These are phyloP conservation scores for Papilio protenor DNA, from an alignment of 2,888 invertebrate genomes.

Conservation along the genomic window DNA sequence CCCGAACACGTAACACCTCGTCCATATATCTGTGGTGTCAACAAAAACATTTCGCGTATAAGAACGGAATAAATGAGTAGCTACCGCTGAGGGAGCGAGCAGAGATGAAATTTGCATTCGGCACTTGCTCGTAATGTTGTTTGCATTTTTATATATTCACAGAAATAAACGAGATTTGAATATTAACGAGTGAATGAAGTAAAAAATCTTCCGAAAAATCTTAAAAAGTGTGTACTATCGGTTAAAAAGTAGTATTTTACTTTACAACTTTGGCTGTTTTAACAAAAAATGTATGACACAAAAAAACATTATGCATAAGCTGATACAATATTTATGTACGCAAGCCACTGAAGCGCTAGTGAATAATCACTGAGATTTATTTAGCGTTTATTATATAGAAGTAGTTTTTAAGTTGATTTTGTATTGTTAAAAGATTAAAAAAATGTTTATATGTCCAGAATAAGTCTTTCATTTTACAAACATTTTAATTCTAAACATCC, in stretches of 20 bases:
- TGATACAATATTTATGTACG: no score
- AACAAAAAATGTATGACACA: no score
- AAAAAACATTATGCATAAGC: no score
- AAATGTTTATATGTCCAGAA: background rate
- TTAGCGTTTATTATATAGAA: no score
- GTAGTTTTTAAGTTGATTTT: no score
- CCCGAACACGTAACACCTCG: conserved; percentile 27
- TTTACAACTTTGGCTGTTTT: no score
- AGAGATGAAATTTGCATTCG: conserved; percentile 68
- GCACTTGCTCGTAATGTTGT: conserved; percentile 58
- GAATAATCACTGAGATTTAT: no score
- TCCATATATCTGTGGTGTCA: conserved; percentile 31
- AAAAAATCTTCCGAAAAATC: background rate
- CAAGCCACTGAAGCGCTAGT: no score
- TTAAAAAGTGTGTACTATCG: background rate
- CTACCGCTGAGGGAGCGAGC: conserved; percentile 44
- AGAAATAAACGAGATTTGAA: conserved; percentile 65
- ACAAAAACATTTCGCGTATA: conserved; percentile 37
- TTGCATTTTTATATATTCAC: conserved; percentile 67
- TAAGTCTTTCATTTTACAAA: background rate
- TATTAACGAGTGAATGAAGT: conserved; percentile 43
- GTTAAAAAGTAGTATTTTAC: no score
- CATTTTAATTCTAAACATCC: background rate
- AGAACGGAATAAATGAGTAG: conserved; percentile 27
- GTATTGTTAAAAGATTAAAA: no score